phyloP scores from a whole-genome alignment of 23 tunicate species.

The Styela plicata region DNA sequence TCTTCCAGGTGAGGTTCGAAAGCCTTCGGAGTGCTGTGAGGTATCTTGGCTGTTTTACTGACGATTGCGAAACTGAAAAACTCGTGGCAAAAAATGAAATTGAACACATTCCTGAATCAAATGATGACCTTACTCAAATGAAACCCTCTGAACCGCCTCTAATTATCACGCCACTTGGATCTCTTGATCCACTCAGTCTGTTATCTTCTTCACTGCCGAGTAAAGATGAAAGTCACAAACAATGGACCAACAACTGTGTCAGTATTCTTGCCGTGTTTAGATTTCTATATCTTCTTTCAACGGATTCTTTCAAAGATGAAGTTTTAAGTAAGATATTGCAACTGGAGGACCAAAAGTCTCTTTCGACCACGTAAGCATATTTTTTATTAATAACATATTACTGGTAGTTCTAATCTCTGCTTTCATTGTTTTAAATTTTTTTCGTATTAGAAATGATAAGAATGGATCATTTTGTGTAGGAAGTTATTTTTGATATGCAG shows the following conservation, averaged over 20 bases:
- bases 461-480: no score
- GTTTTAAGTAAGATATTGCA: slow-evolving; percentile 35
- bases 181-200: slow-evolving; percentile 9
- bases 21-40: slow-evolving; percentile 38
- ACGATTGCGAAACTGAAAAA: background rate
- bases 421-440: no score
- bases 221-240: background rate
- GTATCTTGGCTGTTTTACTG: slow-evolving; percentile 54
- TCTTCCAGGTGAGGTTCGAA: slow-evolving; percentile 43
- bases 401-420: no score
- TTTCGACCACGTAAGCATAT: slow-evolving; percentile 41
- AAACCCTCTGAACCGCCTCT: background rate
- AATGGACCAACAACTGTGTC: slow-evolving; percentile 5
- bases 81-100: background rate
- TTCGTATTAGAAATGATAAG: no score
- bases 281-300: slow-evolving; percentile 45
- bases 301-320: slow-evolving; percentile 63
- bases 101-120: background rate
- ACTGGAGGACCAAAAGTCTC: slow-evolving; percentile 40
- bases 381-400: no score
- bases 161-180: background rate
- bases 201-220: slow-evolving; percentile 12
- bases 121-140: background rate
- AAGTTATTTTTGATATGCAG: no score
- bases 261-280: slow-evolving; percentile 34